Conservation (phyloP, 2,113 vertebrate genomes). For the Ascaphus truei region DNA sequence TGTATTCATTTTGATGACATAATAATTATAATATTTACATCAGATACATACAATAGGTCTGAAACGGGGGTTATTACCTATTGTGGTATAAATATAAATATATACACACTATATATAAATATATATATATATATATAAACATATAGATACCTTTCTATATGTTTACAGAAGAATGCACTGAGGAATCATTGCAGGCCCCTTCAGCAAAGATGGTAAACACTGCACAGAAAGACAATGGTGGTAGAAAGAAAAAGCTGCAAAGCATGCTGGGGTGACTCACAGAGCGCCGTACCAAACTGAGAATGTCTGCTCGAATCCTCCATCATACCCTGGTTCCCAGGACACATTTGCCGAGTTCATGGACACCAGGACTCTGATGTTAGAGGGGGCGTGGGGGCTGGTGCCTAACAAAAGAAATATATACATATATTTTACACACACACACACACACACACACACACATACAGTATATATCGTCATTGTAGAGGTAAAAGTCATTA, state of each 20-base stretch:
- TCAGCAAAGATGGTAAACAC: not conserved
- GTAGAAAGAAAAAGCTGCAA: conserved; percentile 49
- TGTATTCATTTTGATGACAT: too few relatives aligned
- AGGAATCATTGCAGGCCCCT: not conserved
- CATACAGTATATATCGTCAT: too few relatives aligned
- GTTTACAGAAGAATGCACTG: not conserved
- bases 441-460: too few relatives aligned
- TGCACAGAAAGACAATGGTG: not conserved
- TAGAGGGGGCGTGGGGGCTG: conserved; percentile 92
- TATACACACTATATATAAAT: not conserved
- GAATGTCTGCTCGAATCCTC: conserved; percentile 98
- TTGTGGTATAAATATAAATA: too few relatives aligned
- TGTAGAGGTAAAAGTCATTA: too few relatives aligned
- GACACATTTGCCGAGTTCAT: conserved; percentile 95
- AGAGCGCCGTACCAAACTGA: conserved; percentile 99
- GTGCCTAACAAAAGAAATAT: conserved; percentile 78
- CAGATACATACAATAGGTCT: too few relatives aligned
- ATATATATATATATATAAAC: not conserved
- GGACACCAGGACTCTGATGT: conserved; percentile 82
- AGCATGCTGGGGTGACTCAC: conserved; percentile 98
- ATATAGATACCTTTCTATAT: conserved; percentile 9
- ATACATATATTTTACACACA: too few relatives aligned
- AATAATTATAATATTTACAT: not conserved
- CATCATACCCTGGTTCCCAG: conserved; percentile 97
- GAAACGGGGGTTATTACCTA: too few relatives aligned